phyloP scores from a whole-genome alignment of 2,888 invertebrate genomes.

The Lydus trimaculatus region DNA sequence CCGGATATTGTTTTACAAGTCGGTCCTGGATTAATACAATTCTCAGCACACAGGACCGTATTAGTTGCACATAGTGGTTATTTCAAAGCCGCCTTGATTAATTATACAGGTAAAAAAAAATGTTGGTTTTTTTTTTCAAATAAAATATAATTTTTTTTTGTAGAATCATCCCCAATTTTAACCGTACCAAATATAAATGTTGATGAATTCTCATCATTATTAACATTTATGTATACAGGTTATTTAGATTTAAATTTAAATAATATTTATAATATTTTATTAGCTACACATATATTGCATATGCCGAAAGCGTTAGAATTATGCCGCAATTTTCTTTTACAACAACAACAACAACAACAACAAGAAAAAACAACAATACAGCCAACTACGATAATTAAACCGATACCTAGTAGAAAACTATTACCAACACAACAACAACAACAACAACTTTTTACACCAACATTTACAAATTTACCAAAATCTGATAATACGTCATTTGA shows the following conservation, averaged over 20 bases:
- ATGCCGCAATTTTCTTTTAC: constrained; percentile 70
- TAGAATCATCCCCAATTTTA: constrained; percentile 57
- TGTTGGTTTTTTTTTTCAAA: constrained; percentile 11
- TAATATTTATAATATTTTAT: constrained; percentile 75
- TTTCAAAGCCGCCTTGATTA: constrained; percentile 69
- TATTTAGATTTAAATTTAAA: constrained; percentile 72
- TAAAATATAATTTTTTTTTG: constrained; percentile 26
- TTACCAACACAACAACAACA: constrained; percentile 50
- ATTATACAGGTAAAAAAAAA: constrained; percentile 50
- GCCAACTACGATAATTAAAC: constrained; percentile 62
- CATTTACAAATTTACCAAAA: constrained; percentile 45
- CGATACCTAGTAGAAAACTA: constrained; percentile 64
- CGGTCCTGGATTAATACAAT: constrained; percentile 69
- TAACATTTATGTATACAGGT: constrained; percentile 80
- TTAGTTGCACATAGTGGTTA: constrained; percentile 75
- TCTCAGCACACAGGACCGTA: constrained; percentile 72
- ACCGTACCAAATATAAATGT: constrained; percentile 66
- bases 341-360: constrained; percentile 56
- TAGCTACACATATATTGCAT: constrained; percentile 76
- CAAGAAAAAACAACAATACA: constrained; percentile 13
- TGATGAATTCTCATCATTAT: constrained; percentile 71
- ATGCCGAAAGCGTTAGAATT: constrained; percentile 77
- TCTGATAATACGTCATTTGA: constrained; percentile 56
- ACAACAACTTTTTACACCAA: constrained; percentile 41
- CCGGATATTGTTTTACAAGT: constrained; percentile 72